Evolutionary conservation across 2,888 invertebrate genomes (phyloP), one percentile per base, ranked within the genome.

Genomic region (Ectemnius lituratus): DNA sequence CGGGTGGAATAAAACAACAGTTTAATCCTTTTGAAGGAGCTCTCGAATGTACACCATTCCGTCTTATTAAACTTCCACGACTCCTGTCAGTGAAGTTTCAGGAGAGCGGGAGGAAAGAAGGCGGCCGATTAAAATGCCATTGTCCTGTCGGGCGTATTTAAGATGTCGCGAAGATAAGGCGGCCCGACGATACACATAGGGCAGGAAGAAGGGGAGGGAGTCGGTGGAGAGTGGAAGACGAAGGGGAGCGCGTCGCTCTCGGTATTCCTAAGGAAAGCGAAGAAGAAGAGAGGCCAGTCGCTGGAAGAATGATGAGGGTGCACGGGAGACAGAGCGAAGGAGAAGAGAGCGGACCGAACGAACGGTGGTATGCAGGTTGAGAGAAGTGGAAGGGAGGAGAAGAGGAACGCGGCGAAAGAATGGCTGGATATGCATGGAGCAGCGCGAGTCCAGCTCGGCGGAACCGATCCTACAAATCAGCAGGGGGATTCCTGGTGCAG

Each of bases 91-190:
- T 6, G 37, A 1, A 37, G 37, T 37, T 37, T 8, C 37, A 11
- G 8, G 37, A 11, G 37, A 37, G 37, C 8, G 8, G 37, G 37
- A 37, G 37, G 37, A 37, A 37, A 37, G 37, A 11, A 37, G 37
- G 37, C 37, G 37, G 37, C 37, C 77, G 72, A 73, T 73, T 78
- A 73, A 76, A 78, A 70, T 18, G 69, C 69, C 68, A 76, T 76
- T 76, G 77, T 76, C 70, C 73, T 76, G 77, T 73, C 72, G 46
- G 67, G 59, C 69, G 69, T 76, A 76, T 76, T 76, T 64, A 70
- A 76, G 76, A 76, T 76, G 76, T 76, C 37, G 20, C 60, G 66
- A 52, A 76, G 69, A 72, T 73, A 76, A 62, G 57, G 16, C 27
- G 47, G 49, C 27, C 23, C 18, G 47, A 59, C 62, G 46, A 14